phyloP scores from a whole-genome alignment of 2,797 vertebrate genomes.

The Lithobates sylvaticus region DNA sequence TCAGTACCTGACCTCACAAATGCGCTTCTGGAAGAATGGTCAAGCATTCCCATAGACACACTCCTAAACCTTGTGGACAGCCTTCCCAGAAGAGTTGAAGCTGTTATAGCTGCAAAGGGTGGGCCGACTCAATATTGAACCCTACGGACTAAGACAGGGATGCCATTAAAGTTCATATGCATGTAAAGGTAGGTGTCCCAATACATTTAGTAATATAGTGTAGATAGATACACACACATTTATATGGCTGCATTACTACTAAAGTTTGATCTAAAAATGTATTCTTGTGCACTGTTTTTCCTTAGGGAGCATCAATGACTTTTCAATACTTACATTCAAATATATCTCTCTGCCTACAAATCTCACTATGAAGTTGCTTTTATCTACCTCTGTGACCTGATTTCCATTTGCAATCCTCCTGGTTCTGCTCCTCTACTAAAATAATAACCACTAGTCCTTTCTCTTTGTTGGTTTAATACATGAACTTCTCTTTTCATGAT shows the following conservation, averaged over 20 bases:
- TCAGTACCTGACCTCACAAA: too few species aligned
- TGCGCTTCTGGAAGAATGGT: too few species aligned
- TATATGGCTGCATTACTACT: background rate
- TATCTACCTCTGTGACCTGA: slow-evolving; percentile 53
- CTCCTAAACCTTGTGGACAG: too few species aligned
- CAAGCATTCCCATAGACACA: too few species aligned
- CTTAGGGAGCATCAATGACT: slow-evolving; percentile 32
- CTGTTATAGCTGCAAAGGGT: too few species aligned
- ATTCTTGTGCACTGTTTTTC: slow-evolving; percentile 6
- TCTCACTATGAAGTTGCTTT: slow-evolving; percentile 51
- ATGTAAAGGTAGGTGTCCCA: too few species aligned
- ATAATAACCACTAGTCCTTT: slow-evolving; percentile 39
- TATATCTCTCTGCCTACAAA: slow-evolving; percentile 40
- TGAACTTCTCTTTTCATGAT: slow-evolving; percentile 18
- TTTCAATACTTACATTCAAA: slow-evolving; percentile 46
- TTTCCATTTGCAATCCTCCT: slow-evolving; percentile 47
- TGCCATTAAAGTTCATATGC: too few species aligned
- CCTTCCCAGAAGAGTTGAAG: too few species aligned
- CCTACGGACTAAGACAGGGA: too few species aligned
- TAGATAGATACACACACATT: too few species aligned
- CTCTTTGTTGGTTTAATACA: slow-evolving; percentile 47
- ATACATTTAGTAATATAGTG: too few species aligned
- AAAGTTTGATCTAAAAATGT: slow-evolving; percentile 35
- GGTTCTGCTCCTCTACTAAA: slow-evolving; percentile 47
- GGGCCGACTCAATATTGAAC: too few species aligned